A percentile compares a stretch with the other conserved stretches of the same genome.
Conservation (phyloP, 2,113 vertebrate species). For the Neomonachus schauinslandi region DNA sequence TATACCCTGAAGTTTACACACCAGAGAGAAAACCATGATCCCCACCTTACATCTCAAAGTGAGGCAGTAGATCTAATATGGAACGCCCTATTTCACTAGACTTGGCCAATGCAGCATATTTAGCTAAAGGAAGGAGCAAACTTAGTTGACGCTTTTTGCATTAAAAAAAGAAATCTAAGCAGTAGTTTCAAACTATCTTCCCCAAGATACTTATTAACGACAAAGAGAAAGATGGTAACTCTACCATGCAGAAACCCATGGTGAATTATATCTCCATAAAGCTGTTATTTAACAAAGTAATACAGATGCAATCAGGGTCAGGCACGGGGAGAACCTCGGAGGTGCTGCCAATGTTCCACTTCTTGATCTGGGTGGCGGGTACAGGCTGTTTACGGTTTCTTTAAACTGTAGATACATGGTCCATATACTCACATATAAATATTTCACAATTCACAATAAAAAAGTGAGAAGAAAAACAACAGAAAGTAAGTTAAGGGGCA, state of each 20-base stretch:
- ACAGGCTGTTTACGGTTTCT: neutral
- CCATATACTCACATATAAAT: neutral
- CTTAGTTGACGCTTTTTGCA: neutral
- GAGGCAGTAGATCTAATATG: neutral
- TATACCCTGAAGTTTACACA: neutral
- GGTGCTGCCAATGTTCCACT: neutral
- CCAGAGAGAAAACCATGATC: neutral
- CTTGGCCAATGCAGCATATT: neutral
- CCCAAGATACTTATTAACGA: neutral
- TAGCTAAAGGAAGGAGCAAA: neutral
- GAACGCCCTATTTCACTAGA: neutral
- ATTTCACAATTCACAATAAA: neutral
- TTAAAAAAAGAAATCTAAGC: constrained; percentile 50
- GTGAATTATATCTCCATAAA: neutral
- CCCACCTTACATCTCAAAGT: neutral
- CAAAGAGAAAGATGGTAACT: neutral
- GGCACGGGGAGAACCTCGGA: accelerated
- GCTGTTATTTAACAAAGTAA: neutral
- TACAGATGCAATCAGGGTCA: neutral
- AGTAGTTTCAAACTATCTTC: constrained; percentile 17
- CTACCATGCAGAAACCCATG: neutral
- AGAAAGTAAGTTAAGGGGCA: neutral
- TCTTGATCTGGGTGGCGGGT: neutral
- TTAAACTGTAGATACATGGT: neutral
- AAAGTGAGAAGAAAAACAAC: neutral